Conservation (phyloP, 2,797 vertebrate species). For the Dryobates pubescens region DNA sequence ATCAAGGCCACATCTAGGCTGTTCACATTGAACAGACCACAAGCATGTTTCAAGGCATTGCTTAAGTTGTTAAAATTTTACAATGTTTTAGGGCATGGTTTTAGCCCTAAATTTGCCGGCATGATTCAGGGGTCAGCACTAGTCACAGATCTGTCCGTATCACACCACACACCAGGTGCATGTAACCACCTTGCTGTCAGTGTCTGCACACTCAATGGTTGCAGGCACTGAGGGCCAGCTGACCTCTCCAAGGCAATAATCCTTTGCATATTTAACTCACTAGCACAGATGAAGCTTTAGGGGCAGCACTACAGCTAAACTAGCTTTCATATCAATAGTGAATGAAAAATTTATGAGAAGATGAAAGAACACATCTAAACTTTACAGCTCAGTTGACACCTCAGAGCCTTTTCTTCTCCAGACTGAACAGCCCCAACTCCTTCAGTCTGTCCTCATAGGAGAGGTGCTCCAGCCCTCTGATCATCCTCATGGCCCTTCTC, state of each 20-base stretch:
- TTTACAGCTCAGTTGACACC: background rate
- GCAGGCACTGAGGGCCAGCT: background rate
- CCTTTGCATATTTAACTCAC: background rate
- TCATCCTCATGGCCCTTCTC: too few species aligned
- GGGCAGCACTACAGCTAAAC: background rate
- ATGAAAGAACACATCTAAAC: background rate
- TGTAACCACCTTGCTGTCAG: background rate
- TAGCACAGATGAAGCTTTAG: background rate
- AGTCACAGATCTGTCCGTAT: rapidly evolving
- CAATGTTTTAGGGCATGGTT: background rate
- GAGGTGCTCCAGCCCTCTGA: too few species aligned
- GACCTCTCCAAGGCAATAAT: background rate
- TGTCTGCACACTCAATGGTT: background rate
- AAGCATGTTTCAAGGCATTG: background rate
- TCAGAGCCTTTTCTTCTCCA: too few species aligned
- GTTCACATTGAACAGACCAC: background rate
- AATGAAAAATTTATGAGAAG: background rate
- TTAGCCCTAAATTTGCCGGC: background rate
- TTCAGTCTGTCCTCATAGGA: too few species aligned
- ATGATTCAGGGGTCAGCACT: background rate
- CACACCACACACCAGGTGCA: rapidly evolving
- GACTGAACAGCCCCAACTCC: too few species aligned
- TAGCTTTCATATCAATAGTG: background rate
- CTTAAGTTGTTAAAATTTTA: background rate
- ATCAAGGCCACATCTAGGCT: rapidly evolving